Conservation (phyloP, 2,113 vertebrate species). For the Sialia sialis region DNA sequence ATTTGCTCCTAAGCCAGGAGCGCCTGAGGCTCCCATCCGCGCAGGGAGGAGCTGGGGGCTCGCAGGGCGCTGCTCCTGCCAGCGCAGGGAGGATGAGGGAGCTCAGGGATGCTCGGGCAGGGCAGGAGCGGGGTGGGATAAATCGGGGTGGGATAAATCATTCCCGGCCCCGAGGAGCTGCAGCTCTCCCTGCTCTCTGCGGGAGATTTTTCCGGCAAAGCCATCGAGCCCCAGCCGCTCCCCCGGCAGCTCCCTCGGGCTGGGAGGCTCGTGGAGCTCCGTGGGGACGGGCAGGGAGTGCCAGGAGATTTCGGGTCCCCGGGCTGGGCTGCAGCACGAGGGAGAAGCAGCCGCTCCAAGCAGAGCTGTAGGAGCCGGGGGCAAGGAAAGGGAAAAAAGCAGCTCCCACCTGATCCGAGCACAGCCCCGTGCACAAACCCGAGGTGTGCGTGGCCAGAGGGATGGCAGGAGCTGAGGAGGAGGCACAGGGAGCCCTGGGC, state of each 20-base stretch:
- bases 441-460: not conserved
- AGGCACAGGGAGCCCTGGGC: not conserved
- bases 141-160: not conserved
- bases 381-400: not conserved
- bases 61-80: rapidly evolving
- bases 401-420: not conserved
- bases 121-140: not conserved
- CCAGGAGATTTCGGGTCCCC: not conserved
- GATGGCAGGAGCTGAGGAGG: not conserved
- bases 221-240: rapidly evolving
- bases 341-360: not conserved
- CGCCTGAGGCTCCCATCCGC: not conserved
- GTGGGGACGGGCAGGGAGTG: not conserved
- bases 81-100: not conserved
- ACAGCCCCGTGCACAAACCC: not conserved
- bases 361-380: rapidly evolving
- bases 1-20: rapidly evolving
- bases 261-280: not conserved
- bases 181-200: rapidly evolving
- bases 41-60: not conserved
- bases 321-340: not conserved
- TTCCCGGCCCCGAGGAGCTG: not conserved
- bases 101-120: rapidly evolving
- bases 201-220: rapidly evolving
- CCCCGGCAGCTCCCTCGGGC: not conserved